These are phyloP conservation scores for Arbacia lixula DNA, from an alignment of 53 echinoderm and acorn worm species.

Conservation along the genomic window DNA sequence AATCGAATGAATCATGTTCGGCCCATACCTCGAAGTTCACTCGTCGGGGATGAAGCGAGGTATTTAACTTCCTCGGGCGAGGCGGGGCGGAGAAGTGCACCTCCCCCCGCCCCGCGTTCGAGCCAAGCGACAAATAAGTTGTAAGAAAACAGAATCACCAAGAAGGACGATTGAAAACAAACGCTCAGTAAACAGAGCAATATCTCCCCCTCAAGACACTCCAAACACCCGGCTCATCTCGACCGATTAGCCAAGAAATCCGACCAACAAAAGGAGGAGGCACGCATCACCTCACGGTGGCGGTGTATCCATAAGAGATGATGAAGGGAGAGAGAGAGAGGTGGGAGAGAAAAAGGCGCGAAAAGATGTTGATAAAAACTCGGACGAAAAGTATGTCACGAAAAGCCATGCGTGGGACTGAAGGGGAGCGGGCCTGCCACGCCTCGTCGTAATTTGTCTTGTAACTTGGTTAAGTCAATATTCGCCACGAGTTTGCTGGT, in stretches of 20 bases:
- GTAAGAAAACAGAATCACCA: conserved; percentile 35
- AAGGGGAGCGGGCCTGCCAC: conserved; percentile 3
- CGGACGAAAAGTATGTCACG: conserved; percentile 19
- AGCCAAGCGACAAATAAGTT: conserved; percentile 33
- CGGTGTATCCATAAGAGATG: conserved; percentile 4
- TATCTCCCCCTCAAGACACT: conserved; percentile 50
- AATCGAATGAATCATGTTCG: no score
- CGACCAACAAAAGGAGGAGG: not conserved
- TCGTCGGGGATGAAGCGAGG: no score
- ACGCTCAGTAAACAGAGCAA: conserved; percentile 40
- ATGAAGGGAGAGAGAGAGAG: not conserved
- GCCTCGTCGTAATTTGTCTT: conserved; percentile 34
- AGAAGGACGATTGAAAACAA: conserved; percentile 45
- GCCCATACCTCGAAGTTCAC: no score
- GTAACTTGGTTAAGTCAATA: conserved; percentile 61
- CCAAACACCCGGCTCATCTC: conserved; percentile 43
- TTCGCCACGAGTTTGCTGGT: conserved; percentile 35
- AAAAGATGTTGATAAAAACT: conserved; percentile 27
- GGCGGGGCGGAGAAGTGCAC: conserved; percentile 28
- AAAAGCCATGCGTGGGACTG: conserved; percentile 47
- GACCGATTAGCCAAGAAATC: conserved; percentile 20
- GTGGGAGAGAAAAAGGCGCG: conserved; percentile 46
- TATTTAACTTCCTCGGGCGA: conserved; percentile 28
- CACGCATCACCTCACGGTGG: not conserved
- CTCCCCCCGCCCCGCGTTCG: conserved; percentile 22